A percentile compares a stretch with the other conserved stretches of the same genome.
Evolutionary conservation across 2,797 vertebrate species (phyloP).

Genomic region (Notamacropus eugenii): DNA sequence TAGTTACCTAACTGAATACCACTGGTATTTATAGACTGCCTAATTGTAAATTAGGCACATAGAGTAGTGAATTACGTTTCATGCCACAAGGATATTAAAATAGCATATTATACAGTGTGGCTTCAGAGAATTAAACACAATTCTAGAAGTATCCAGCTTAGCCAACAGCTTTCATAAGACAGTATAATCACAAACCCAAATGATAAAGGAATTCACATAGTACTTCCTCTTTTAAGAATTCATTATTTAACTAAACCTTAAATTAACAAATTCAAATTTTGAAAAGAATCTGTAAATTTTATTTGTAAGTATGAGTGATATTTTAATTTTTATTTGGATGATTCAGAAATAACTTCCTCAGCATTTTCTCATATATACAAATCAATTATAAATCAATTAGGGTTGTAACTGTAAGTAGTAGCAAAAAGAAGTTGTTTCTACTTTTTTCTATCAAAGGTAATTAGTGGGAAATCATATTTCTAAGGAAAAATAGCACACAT

Average conservation of each 20-base stretch:
- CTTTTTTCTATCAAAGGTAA: neutral
- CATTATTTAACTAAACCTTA: neutral
- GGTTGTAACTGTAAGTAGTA: neutral
- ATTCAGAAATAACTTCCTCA: neutral
- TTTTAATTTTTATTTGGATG: conserved; percentile 8
- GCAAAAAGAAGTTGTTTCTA: neutral
- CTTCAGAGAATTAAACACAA: neutral
- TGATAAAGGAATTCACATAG: neutral
- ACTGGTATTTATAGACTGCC: conserved; percentile 1
- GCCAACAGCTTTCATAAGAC: neutral
- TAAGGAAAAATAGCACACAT: neutral
- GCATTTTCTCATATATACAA: neutral
- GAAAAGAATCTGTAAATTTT: neutral
- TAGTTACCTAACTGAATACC: conserved; percentile 2
- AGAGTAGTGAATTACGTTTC: neutral
- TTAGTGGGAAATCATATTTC: neutral
- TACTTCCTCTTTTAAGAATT: neutral
- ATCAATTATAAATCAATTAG: neutral
- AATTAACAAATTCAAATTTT: conserved; percentile 25
- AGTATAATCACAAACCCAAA: neutral
- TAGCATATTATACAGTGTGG: conserved; percentile 27
- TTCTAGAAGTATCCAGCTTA: neutral
- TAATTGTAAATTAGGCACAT: conserved; percentile 12
- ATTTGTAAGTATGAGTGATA: neutral
- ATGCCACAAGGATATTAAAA: conserved; percentile 3